Evolutionary conservation across 2,797 vertebrate genomes (phyloP).

Genomic region (Myioborus miniatus): DNA sequence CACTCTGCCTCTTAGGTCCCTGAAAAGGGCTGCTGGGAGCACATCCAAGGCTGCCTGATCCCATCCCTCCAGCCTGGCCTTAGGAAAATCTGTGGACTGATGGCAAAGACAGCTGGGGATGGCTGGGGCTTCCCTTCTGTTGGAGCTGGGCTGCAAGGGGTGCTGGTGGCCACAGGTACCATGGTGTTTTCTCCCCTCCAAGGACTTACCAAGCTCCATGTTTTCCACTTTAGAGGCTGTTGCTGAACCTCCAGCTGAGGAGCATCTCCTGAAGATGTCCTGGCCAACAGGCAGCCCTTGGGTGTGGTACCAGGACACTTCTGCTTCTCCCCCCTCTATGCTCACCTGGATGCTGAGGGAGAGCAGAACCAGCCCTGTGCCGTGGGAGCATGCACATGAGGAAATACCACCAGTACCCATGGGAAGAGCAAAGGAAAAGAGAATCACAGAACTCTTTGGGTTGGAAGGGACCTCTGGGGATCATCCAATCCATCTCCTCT

Average conservation of each 20-base stretch:
- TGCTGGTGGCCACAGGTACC: fast-evolving
- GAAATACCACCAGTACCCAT: not conserved
- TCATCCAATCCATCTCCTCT: not conserved
- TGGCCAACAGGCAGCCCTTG: not conserved
- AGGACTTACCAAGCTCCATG: not conserved
- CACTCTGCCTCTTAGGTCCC: fast-evolving
- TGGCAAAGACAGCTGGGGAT: not conserved
- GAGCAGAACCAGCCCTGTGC: not conserved
- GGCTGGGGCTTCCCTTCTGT: not conserved
- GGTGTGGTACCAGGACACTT: not conserved
- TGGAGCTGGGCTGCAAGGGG: not conserved
- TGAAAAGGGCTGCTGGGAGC: not conserved
- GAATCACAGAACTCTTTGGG: not conserved
- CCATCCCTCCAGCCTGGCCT: not conserved
- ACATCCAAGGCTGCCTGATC: not conserved
- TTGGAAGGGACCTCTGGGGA: not conserved
- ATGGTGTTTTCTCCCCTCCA: fast-evolving
- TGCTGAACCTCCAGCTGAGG: not conserved
- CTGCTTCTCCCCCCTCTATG: not conserved
- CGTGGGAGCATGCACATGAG: fast-evolving
- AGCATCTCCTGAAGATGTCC: not conserved
- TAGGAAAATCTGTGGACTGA: not conserved
- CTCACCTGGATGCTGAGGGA: not conserved
- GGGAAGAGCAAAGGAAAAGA: not conserved
- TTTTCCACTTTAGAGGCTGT: not conserved